A percentile compares a stretch with the other conserved stretches of the same genome.
Conservation (phyloP, 2,113 vertebrate species). For the Petaurus breviceps region DNA sequence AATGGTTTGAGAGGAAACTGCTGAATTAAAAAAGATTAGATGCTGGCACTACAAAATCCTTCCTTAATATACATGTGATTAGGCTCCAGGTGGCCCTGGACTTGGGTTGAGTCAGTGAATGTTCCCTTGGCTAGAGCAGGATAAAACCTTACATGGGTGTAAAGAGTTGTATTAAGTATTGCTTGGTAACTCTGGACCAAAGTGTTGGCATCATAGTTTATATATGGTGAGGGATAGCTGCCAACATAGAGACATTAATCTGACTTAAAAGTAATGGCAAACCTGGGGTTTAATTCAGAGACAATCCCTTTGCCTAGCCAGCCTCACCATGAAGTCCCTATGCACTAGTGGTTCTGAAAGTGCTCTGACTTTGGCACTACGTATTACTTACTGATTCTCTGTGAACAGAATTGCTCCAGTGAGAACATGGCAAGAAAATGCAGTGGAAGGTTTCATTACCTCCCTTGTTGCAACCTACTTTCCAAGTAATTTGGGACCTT, state of each 20-base stretch:
- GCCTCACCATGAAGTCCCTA: conserved; percentile 39
- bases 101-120: background rate
- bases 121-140: background rate
- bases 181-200: background rate
- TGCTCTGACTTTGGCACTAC: conserved; percentile 47
- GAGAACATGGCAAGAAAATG: conserved; percentile 42
- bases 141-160: conserved; percentile 26
- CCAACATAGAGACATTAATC: conserved; percentile 40
- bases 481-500: conserved; percentile 48
- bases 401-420: conserved; percentile 55
- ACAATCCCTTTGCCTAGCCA: background rate
- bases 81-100: conserved; percentile 36
- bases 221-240: conserved; percentile 23
- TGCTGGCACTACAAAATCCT: conserved; percentile 8
- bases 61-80: conserved; percentile 55
- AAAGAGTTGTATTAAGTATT: background rate
- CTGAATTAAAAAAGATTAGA: conserved; percentile 50
- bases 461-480: conserved; percentile 38
- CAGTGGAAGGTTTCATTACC: conserved; percentile 41
- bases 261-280: conserved; percentile 14
- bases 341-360: conserved; percentile 40
- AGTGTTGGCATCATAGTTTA: conserved; percentile 4
- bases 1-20: conserved; percentile 31
- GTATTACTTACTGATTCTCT: conserved; percentile 56
- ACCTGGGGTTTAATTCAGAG: conserved; percentile 20